Base-by-base conservation (phyloP, 1,140 invertebrate species). In the Wasmannia auropunctata region DNA sequence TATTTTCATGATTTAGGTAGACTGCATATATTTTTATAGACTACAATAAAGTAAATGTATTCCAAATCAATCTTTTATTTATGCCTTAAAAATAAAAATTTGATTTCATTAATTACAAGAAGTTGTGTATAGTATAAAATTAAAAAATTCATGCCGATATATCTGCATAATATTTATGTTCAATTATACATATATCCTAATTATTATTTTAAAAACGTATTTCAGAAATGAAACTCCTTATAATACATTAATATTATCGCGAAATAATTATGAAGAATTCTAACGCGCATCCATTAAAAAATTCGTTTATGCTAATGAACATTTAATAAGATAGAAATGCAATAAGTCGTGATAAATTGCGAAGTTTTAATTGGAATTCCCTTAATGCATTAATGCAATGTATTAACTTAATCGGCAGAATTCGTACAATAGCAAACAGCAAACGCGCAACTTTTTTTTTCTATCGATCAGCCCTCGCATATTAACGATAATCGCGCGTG, bases 41-140 rank as follows among this genome's bases (percentile, higher is more conserved):
- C n/a, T 22, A 58, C 37, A 88, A 88, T 88, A 85, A 88, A 88
- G 1, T n/a, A n/a, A n/a, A n/a, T 70, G 37, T 56, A 56, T 0
- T 11, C 14, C 37, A 25, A 19, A n/a, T 65, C 14, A 46, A 51
- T 69, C 0, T 11, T 54, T 40, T 40, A 54, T 80, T 69, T 63
- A 28, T 31, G 5, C 6, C 8, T 37, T 10, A 19, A 16, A 34
- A 28, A 67, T 37, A 37, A 74, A 54, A 37, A 8, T 25, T 58
- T 79, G 11, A 28, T 60, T 28, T 19, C 25, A 34, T 31, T 62
- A 28, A 31, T 6, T 54, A n/a, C 5, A 54, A 43, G 3, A 60
- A 14, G 1, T 0, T 43, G 16, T 28, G 43, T 14, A n/a, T 11
- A 60, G 6, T 28, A 60, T 3, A n/a, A 28, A 40, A 28, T 28